Evolutionary conservation across 2,113 vertebrate genomes (phyloP), one percentile per base, ranked within the genome.

Genomic region (Acanthisitta chloris): DNA sequence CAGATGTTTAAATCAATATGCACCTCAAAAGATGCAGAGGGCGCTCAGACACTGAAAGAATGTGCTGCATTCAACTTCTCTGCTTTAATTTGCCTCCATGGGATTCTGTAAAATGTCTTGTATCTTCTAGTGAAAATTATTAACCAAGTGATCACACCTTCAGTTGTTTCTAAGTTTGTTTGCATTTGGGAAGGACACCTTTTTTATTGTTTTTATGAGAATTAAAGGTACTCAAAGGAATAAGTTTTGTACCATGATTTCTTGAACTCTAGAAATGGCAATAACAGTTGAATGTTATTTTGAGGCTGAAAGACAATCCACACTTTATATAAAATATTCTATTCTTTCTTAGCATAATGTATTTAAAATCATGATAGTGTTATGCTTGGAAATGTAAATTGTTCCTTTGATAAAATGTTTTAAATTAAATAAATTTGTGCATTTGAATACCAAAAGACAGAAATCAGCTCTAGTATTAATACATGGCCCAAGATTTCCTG

Each of bases 21-120:
- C 93, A 34, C 55, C 28, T 81, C 15, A 64, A 42, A 87, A 36
- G 42, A 70, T 84, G 49, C 70, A 96, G 94, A 91, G 89, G 89
- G 93, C 45, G 43, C 91, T 95, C 81, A 82, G 86, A 87, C 81
- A 94, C 77, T 62, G 17, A 58, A 55, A 66, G 70, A 96, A 38
- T 28, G 17, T 23, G 1, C 26, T 79, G 45, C 23, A 5, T 23
- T 49, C 23, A 71, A n/a, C 28, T 42, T 28, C 6, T 34, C n/a
- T 38, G n/a, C 64, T 36, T 33, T 10, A 54, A 4, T 54, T 52
- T 36, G 34, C 92, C 31, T 17, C 38, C 17, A 1, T 0, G 1
- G 15, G 29, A 9, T 26, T 71, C 38, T 51, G 23, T 38, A 36
- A 72, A 81, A 23, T 38, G 14, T 17, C 64, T 17, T 42, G 5